Conservation (phyloP, 2,888 invertebrate species). For the Brenthis daphne region DNA sequence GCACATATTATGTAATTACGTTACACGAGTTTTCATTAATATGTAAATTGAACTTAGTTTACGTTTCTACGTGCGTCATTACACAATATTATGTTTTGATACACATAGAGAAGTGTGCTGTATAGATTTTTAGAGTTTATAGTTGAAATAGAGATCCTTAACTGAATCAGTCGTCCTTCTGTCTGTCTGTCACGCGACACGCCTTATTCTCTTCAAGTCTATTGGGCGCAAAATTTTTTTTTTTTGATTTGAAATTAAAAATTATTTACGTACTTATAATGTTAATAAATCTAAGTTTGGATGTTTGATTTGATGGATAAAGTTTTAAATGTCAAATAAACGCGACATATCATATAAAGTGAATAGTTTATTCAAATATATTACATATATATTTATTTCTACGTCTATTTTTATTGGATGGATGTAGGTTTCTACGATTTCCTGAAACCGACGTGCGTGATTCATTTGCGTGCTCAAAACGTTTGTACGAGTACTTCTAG, state of each 20-base stretch:
- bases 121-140: no score
- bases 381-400: neutral
- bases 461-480: conserved; percentile 33
- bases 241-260: no score
- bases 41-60: conserved; percentile 12
- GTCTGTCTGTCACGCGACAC: no score
- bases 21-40: conserved; percentile 12
- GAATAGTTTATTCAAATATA: neutral
- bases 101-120: neutral
- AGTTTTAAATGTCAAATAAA: no score
- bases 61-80: conserved; percentile 7
- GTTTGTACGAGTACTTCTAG: conserved; percentile 28
- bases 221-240: no score
- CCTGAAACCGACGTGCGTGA: conserved; percentile 35
- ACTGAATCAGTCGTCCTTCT: no score
- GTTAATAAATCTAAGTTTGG: no score
- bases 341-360: neutral
- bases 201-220: no score
- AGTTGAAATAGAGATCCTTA: no score
- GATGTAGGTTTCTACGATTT: conserved; percentile 22
- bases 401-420: conserved; percentile 3
- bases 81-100: neutral
- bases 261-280: no score
- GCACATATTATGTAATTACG: neutral
- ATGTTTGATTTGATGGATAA: no score